Evolutionary conservation across 30 jellyfish, hydroid and myxozoan species (phyloP).

Genomic region (Sanderia malayensis): DNA sequence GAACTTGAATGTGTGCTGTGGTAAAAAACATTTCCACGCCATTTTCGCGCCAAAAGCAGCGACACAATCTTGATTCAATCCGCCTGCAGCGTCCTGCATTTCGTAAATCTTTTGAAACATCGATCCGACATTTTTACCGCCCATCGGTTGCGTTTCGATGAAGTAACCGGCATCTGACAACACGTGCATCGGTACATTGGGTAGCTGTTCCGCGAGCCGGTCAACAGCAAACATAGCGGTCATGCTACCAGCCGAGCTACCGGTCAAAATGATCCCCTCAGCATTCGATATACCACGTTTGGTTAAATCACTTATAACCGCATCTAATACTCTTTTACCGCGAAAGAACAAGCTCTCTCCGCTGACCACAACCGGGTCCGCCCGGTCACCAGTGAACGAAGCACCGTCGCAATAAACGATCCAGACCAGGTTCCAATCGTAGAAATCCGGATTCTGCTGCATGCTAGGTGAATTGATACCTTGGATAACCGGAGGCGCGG

Average conservation of each 20-base stretch:
- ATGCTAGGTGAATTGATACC: slow-evolving; percentile 96
- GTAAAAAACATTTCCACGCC: slow-evolving; percentile 96
- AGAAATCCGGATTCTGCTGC: slow-evolving; percentile 92
- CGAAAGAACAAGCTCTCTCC: slow-evolving; percentile 90
- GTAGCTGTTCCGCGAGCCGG: slow-evolving; percentile 78
- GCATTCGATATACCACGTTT: slow-evolving; percentile 84
- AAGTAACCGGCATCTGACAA: slow-evolving; percentile 98
- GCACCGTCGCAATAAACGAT: slow-evolving; percentile 99
- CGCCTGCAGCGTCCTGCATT: slow-evolving; percentile 90
- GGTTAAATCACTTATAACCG: slow-evolving; percentile 71
- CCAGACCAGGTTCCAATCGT: slow-evolving; percentile 99
- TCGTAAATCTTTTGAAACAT: slow-evolving; percentile 79
- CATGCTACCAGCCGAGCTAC: slow-evolving; percentile 99
- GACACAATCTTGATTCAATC: slow-evolving; percentile 84
- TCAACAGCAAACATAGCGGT: slow-evolving; percentile 98
- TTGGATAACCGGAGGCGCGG: slow-evolving; percentile 98
- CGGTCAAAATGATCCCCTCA: slow-evolving; percentile 91
- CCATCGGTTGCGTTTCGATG: slow-evolving; percentile 96
- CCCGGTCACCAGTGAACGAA: slow-evolving; percentile 97
- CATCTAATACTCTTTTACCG: slow-evolving; percentile 92
- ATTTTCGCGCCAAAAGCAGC: slow-evolving; percentile 62
- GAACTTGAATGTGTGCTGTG: slow-evolving; percentile 76
- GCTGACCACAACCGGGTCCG: slow-evolving; percentile 69
- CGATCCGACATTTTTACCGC: slow-evolving; percentile 90
- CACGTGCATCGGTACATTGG: slow-evolving; percentile 92